These are phyloP conservation scores for Xylocampa areola DNA, from an alignment of 2,888 invertebrate species.

Conservation along the genomic window DNA sequence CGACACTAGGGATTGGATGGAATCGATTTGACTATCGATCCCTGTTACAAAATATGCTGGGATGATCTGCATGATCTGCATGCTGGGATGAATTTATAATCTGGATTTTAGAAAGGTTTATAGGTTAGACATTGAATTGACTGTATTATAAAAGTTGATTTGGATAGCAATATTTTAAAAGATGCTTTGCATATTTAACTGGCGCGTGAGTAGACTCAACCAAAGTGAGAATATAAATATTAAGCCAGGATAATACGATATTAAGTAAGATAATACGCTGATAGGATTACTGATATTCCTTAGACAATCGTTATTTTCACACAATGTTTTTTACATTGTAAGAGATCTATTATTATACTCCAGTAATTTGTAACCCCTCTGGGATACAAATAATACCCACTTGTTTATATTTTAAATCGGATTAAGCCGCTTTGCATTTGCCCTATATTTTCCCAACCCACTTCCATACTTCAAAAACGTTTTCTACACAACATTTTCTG, in stretches of 20 bases:
- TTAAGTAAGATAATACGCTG: slow-evolving; percentile 21
- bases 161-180: neutral
- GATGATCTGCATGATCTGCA: too few relatives aligned
- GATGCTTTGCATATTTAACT: too few relatives aligned
- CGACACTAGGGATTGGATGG: slow-evolving; percentile 24
- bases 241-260: slow-evolving; percentile 21
- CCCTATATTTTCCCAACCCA: slow-evolving; percentile 49
- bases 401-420: slow-evolving; percentile 44
- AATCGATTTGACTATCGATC: slow-evolving; percentile 34
- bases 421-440: slow-evolving; percentile 25
- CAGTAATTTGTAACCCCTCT: slow-evolving; percentile 33
- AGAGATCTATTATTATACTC: slow-evolving; percentile 29
- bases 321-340: too few relatives aligned
- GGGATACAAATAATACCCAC: slow-evolving; percentile 15
- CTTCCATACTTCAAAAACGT: slow-evolving; percentile 41
- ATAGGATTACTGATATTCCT: slow-evolving; percentile 17
- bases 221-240: too few relatives aligned
- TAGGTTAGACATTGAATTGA: too few relatives aligned
- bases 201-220: too few relatives aligned
- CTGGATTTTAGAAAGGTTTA: too few relatives aligned
- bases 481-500: slow-evolving; percentile 48
- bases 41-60: slow-evolving; percentile 3
- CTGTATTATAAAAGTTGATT: neutral
- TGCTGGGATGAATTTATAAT: neutral
- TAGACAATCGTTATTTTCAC: neutral